Base-by-base conservation (phyloP, 1,140 invertebrate genomes). In the Drosophila sp. region DNA sequence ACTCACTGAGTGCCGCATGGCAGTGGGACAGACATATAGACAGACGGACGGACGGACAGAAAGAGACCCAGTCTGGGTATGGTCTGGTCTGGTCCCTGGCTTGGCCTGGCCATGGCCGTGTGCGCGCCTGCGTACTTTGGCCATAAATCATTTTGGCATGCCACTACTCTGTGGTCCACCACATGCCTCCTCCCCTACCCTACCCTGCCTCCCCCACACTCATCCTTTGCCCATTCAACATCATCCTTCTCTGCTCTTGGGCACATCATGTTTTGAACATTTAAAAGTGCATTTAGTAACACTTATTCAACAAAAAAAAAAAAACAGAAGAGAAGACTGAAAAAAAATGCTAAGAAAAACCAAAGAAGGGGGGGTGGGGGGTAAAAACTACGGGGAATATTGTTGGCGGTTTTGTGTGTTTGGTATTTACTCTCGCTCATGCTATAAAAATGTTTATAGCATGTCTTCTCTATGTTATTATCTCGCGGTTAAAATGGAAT, bases 261-360 rank as follows among this genome's bases (percentile, higher is more conserved):
- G 44, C 25, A 44, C 50, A 83, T 83, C 83, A 81, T 87, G 83
- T 87, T 87, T 50, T 90, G 77, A 90, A 91, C 87, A 91, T 91
- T 90, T 90, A 91, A 90, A 91, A 90, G 87, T 91, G 89, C 87
- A 90, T 90, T 90, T 90, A 90, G 89, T 91, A 90, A 90, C 89
- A 90, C 89, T 89, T 80, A 90, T 84, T 91, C 91, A 90, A 90
- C 77, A 60, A 61, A 68, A 66, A 38, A 71, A 41, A 29, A 71
- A 58, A 7, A 66, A 33, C 4, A 40, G 23, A 54, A 63, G 29
- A 66, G 70, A 66, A 62, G 67, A 66, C 7, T 50, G 44, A 27
- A 69, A 44, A 35, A 67, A 47, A 25, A 35, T 8, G 27, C n/a
- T n/a, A 35, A 1, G 27, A 38, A 11, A 38, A 29, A 35, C 40